These are phyloP conservation scores for Callitettix versicolor DNA, from an alignment of 1,140 invertebrate species.

Conservation along the genomic window DNA sequence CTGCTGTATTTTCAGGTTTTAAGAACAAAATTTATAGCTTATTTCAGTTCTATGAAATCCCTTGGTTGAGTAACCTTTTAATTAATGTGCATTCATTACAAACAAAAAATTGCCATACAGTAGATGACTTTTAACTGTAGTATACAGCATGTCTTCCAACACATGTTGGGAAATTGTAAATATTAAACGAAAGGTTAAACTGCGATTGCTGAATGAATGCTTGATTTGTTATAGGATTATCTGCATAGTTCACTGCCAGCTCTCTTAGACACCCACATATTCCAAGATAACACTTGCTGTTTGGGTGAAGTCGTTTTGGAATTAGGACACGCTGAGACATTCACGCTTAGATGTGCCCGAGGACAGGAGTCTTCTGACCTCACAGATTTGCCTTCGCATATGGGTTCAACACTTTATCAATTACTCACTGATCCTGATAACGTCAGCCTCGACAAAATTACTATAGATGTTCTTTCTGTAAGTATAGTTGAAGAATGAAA, in stretches of 20 bases:
- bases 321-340: conserved; percentile 50
- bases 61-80: too few species aligned
- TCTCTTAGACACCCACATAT: conserved; percentile 47
- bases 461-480: conserved; percentile 47
- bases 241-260: conserved; percentile 41
- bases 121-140: too few species aligned
- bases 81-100: too few species aligned
- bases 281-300: conserved; percentile 38
- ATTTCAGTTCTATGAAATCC: too few species aligned
- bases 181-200: too few species aligned
- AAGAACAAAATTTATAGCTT: too few species aligned
- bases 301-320: conserved; percentile 48
- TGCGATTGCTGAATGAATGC: too few species aligned
- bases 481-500: conserved; percentile 15
- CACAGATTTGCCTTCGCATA: conserved; percentile 44
- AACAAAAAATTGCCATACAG: too few species aligned
- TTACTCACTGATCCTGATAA: conserved; percentile 50
- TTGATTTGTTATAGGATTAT: conserved; percentile 36
- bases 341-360: conserved; percentile 39
- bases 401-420: conserved; percentile 50
- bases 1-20: too few species aligned
- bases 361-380: conserved; percentile 39
- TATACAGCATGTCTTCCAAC: too few species aligned
- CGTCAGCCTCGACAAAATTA: conserved; percentile 47
- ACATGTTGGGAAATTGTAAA: too few species aligned